Evolutionary conservation across 2,113 vertebrate species (phyloP).

Genomic region (Anas platyrhynchos): DNA sequence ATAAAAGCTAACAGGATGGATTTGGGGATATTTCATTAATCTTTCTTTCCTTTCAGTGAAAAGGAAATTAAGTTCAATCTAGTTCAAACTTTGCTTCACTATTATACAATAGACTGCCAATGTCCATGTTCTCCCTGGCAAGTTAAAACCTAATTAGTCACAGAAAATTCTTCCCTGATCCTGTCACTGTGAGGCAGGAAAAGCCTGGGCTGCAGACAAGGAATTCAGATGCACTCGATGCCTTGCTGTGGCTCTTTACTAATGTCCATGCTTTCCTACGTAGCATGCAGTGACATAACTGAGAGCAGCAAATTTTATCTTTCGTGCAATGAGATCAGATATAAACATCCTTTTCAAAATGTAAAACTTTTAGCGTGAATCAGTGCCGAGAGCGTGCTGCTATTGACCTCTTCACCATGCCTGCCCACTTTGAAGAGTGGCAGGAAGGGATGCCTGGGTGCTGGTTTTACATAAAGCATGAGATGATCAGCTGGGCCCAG

Average conservation of each 20-base stretch:
- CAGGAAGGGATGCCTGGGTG: not conserved
- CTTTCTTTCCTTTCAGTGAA: constrained; percentile 92
- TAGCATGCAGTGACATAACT: not conserved
- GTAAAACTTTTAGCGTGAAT: not conserved
- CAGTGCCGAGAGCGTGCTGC: not conserved
- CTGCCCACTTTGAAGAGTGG: not conserved
- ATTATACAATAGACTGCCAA: constrained; percentile 82
- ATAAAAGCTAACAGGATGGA: constrained; percentile 98
- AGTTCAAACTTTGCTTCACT: constrained; percentile 84
- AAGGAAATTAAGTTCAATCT: constrained; percentile 94
- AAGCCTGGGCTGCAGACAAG: constrained; percentile 59
- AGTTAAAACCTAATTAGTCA: constrained; percentile 91
- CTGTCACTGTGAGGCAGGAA: constrained; percentile 78
- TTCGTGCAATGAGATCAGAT: not conserved
- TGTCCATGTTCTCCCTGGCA: constrained; percentile 85
- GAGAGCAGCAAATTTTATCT: not conserved
- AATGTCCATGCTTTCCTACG: not conserved
- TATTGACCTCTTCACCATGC: not conserved
- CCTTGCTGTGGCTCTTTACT: constrained; percentile 23
- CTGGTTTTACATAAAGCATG: not conserved
- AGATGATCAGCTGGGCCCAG: constrained; percentile 2
- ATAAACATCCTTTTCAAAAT: not conserved
- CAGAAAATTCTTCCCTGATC: constrained; percentile 89
- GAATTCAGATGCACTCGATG: constrained; percentile 59
- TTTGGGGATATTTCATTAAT: constrained; percentile 99